Evolutionary conservation across 1,140 invertebrate species (phyloP).

Genomic region (Drusus annulatus): DNA sequence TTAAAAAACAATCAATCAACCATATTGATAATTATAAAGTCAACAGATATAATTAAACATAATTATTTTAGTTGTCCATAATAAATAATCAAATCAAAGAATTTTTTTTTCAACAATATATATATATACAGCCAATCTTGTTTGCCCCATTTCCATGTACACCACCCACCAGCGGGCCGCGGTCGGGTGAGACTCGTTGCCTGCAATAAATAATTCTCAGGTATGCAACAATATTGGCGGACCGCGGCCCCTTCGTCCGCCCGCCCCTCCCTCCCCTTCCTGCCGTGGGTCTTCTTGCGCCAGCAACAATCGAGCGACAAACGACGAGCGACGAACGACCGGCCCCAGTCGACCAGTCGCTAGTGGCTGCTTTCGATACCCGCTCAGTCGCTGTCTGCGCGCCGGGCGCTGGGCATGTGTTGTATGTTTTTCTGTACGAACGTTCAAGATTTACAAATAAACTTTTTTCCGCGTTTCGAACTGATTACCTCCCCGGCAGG

Average conservation of each 20-base stretch:
- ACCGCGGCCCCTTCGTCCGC: not conserved
- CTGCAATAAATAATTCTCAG: not conserved
- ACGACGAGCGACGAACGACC: too few species aligned
- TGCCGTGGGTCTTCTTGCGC: not conserved
- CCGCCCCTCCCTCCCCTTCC: too few species aligned
- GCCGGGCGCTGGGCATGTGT: not conserved
- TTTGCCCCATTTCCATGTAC: not conserved
- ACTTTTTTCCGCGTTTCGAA: not conserved
- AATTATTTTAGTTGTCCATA: too few species aligned
- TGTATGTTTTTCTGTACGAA: not conserved
- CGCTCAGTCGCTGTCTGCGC: slow-evolving; percentile 10
- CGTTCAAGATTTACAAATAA: not conserved
- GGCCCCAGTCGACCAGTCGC: too few species aligned
- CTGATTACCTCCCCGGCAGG: not conserved
- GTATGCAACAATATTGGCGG: not conserved
- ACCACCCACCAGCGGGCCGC: not conserved
- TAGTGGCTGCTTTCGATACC: too few species aligned
- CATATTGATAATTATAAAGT: too few species aligned
- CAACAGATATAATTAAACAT: too few species aligned
- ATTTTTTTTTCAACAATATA: too few species aligned
- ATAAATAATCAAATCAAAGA: too few species aligned
- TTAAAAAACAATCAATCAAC: too few species aligned
- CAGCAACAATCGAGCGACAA: not conserved
- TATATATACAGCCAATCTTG: not conserved
- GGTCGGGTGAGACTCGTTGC: not conserved